Conservation (phyloP, 2,113 vertebrate genomes). For the Xiphias gladius region DNA sequence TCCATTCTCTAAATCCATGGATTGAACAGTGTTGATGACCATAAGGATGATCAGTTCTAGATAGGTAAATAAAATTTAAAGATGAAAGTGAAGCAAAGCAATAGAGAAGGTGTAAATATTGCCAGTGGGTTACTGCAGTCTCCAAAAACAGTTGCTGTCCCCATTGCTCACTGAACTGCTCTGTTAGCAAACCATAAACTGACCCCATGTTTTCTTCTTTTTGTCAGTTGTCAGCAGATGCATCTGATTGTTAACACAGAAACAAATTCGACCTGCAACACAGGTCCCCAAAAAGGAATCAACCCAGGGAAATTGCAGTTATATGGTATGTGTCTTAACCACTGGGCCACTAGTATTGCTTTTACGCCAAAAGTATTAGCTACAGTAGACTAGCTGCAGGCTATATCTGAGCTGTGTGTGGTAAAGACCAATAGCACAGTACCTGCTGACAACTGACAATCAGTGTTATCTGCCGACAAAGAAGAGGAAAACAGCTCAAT, state of each 20-base stretch:
- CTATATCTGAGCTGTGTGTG: slow-evolving; percentile 16
- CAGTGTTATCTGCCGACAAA: slow-evolving; percentile 36
- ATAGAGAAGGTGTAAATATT: neutral
- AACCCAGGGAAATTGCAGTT: neutral
- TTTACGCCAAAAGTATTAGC: slow-evolving; percentile 10
- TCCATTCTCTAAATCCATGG: neutral
- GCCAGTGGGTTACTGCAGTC: neutral
- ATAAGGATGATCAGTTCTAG: neutral
- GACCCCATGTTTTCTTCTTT: neutral
- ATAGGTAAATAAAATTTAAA: neutral
- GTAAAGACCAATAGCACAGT: slow-evolving; percentile 33
- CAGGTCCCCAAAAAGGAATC: neutral
- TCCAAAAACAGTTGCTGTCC: neutral
- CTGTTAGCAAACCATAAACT: neutral
- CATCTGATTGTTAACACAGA: neutral
- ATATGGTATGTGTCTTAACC: neutral
- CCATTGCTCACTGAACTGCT: neutral
- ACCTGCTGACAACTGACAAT: slow-evolving; percentile 43
- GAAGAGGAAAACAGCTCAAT: slow-evolving; percentile 36
- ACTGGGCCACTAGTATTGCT: neutral
- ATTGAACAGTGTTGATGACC: neutral
- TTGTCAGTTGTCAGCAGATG: neutral
- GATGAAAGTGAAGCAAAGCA: slow-evolving; percentile 7
- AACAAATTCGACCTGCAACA: neutral
- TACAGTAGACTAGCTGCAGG: neutral